These are phyloP conservation scores for Platypus cylindrus DNA, from an alignment of 2,888 invertebrate genomes.

Conservation along the genomic window DNA sequence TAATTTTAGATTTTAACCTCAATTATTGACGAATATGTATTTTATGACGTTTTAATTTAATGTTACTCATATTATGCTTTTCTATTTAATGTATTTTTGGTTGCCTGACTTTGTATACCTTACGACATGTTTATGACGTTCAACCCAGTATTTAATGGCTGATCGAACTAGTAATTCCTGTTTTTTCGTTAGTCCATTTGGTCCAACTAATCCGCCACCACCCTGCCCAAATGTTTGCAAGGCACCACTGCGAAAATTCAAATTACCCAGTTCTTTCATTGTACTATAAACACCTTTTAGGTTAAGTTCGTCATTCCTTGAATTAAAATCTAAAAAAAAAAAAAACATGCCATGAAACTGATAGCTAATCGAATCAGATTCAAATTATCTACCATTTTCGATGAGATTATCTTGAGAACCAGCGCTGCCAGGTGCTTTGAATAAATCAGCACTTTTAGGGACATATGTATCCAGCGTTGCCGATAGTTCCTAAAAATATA, in stretches of 20 bases:
- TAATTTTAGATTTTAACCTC: too few species aligned
- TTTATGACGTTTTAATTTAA: too few species aligned
- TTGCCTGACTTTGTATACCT: conserved; percentile 47
- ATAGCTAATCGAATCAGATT: conserved; percentile 1
- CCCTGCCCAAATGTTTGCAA: conserved; percentile 47
- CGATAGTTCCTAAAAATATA: conserved; percentile 53
- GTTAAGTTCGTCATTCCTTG: conserved; percentile 44
- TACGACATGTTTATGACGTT: conserved; percentile 77
- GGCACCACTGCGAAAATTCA: conserved; percentile 52
- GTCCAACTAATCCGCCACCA: conserved; percentile 46
- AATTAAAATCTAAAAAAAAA: conserved; percentile 27
- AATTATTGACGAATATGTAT: too few species aligned
- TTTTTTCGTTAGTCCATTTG: conserved; percentile 69
- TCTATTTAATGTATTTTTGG: too few species aligned
- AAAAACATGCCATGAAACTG: background rate
- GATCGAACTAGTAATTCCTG: conserved; percentile 76
- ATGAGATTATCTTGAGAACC: conserved; percentile 25
- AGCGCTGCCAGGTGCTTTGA: conserved; percentile 46
- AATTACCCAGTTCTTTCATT: conserved; percentile 63
- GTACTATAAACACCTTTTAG: conserved; percentile 64
- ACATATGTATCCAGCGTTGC: conserved; percentile 68
- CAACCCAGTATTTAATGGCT: conserved; percentile 84
- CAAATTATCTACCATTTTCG: conserved; percentile 24
- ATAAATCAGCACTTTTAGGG: conserved; percentile 59
- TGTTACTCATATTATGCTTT: too few species aligned